phyloP scores from a whole-genome alignment of 2,797 vertebrate species.

The Aeoliscus strigatus region DNA sequence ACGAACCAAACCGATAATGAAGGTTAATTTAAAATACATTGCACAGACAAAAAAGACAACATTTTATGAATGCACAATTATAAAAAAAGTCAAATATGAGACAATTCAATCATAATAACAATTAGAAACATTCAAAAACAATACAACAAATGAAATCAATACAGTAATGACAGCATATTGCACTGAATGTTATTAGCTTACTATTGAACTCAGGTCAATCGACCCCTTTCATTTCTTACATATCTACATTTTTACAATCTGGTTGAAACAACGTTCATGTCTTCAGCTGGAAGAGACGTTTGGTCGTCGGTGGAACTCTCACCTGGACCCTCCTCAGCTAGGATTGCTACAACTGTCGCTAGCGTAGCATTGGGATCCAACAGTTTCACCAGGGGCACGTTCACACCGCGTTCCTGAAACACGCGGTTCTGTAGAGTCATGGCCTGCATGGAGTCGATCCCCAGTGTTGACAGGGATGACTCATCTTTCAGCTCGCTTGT shows the following conservation, averaged over 20 bases:
- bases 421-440: slow-evolving; percentile 83
- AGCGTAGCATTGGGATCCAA: slow-evolving; percentile 79
- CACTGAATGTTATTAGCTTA: neutral
- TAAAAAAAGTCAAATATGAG: slow-evolving; percentile 1
- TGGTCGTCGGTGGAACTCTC: slow-evolving; percentile 3
- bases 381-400: slow-evolving; percentile 77
- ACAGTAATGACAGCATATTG: neutral
- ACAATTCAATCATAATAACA: neutral
- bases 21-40: neutral
- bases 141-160: neutral
- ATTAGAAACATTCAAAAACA: neutral
- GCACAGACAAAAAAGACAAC: neutral
- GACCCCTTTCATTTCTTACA: neutral
- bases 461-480: slow-evolving; percentile 64
- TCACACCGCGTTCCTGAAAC: slow-evolving; percentile 72
- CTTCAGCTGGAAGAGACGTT: slow-evolving; percentile 1
- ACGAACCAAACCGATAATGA: too few species aligned
- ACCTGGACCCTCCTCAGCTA: slow-evolving; percentile 49
- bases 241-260: slow-evolving; percentile 37
- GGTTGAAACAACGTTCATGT: slow-evolving; percentile 18
- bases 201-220: neutral
- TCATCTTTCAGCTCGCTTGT: slow-evolving; percentile 69
- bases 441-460: slow-evolving; percentile 85
- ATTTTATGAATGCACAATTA: neutral
- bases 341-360: slow-evolving; percentile 54